These are phyloP conservation scores for Agapostemon virescens DNA, from an alignment of 2,888 invertebrate genomes.

Conservation along the genomic window DNA sequence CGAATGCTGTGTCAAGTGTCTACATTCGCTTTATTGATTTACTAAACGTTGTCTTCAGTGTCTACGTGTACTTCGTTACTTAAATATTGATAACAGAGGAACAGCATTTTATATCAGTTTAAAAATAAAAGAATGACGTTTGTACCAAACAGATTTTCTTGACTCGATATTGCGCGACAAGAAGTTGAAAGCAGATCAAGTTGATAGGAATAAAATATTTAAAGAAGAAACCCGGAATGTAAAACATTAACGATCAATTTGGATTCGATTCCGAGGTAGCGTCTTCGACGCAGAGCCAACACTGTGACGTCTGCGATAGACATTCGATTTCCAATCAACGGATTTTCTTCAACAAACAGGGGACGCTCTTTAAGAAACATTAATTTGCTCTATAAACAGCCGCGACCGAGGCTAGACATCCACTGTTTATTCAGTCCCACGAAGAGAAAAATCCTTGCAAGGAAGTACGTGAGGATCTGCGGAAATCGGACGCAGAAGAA, in stretches of 20 bases:
- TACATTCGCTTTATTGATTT: too few species aligned
- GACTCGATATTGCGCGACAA: not conserved
- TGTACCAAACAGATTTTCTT: not conserved
- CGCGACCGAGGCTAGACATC: not conserved
- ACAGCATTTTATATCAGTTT: not conserved
- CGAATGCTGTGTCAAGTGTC: too few species aligned
- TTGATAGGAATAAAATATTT: not conserved
- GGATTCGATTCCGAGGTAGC: not conserved
- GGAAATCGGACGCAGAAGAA: slow-evolving; percentile 33
- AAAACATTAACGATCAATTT: not conserved
- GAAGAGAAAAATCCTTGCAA: slow-evolving; percentile 17
- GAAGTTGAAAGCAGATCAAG: not conserved
- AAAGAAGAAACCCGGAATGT: not conserved
- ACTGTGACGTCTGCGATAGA: not conserved
- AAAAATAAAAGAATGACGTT: too few species aligned
- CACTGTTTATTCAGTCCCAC: slow-evolving; percentile 34
- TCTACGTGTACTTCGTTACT: not conserved
- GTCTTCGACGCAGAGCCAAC: not conserved
- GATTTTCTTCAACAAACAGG: slow-evolving; percentile 19
- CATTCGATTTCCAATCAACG: slow-evolving; percentile 13
- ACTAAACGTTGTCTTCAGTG: not conserved
- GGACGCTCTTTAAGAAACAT: slow-evolving; percentile 24
- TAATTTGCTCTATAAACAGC: slow-evolving; percentile 47
- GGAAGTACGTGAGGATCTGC: slow-evolving; percentile 40
- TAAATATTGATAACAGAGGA: not conserved